Evolutionary conservation across 2,888 invertebrate species (phyloP).

Genomic region (Tortricodes alternella): DNA sequence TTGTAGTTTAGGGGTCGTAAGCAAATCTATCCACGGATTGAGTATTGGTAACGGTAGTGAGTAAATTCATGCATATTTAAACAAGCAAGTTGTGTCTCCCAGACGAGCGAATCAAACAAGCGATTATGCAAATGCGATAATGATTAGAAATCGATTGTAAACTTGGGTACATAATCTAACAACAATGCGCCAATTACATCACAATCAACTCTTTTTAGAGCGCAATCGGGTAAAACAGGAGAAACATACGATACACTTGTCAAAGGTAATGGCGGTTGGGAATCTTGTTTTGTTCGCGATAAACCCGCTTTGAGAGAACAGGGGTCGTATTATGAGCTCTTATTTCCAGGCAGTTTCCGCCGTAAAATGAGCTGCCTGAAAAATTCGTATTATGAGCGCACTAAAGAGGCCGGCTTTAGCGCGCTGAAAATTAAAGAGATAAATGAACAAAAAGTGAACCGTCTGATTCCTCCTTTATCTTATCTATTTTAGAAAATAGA

Average conservation of each 20-base stretch:
- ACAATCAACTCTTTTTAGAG: constrained; percentile 40
- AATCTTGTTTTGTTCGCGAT: constrained; percentile 13
- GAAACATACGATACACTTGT: constrained; percentile 35
- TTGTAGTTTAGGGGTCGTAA: no score
- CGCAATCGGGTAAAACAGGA: constrained; percentile 34
- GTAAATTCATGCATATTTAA: background rate
- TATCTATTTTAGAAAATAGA: no score
- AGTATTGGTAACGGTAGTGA: no score
- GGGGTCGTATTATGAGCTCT: no score
- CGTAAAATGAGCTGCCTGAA: no score
- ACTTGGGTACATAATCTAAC: constrained; percentile 14
- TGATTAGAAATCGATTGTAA: constrained; percentile 15
- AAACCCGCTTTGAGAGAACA: background rate
- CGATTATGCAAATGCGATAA: background rate
- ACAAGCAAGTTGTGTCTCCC: background rate
- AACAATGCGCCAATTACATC: constrained; percentile 28
- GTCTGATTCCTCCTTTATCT: no score
- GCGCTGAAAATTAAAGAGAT: no score
- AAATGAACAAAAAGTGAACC: no score
- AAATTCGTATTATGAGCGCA: no score
- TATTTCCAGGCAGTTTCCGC: no score
- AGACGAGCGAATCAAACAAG: background rate
- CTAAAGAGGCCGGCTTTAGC: no score
- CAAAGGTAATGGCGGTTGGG: constrained; percentile 5
- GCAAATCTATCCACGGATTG: no score